phyloP scores from a whole-genome alignment of 2,888 invertebrate genomes.

The Yponomeuta sedellus region DNA sequence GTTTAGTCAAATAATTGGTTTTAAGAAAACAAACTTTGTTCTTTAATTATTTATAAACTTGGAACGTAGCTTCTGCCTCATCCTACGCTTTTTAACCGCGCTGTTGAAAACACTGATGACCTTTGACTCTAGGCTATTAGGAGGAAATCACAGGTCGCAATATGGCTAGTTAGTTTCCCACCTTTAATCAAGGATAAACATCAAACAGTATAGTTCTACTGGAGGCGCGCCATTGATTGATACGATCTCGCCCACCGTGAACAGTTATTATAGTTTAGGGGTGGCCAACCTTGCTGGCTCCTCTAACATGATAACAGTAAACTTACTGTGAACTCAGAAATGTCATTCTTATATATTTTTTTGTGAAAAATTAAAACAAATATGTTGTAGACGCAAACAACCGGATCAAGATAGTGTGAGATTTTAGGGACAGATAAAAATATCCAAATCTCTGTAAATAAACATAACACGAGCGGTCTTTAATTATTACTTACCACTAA shows the following conservation, averaged over 20 bases:
- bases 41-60: too few relatives aligned
- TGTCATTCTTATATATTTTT: too few relatives aligned
- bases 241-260: slow-evolving; percentile 18
- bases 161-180: slow-evolving; percentile 1
- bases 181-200: slow-evolving; percentile 16
- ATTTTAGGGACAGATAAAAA: too few relatives aligned
- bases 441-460: too few relatives aligned
- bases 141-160: neutral
- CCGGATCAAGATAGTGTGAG: too few relatives aligned
- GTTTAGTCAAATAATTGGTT: too few relatives aligned
- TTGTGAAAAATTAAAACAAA: too few relatives aligned
- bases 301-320: neutral
- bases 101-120: neutral
- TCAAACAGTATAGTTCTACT: slow-evolving; percentile 17
- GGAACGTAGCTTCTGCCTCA: neutral
- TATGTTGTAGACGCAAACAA: too few relatives aligned
- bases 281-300: neutral
- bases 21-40: too few relatives aligned
- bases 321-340: too few relatives aligned
- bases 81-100: neutral
- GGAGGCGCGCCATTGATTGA: slow-evolving; percentile 24
- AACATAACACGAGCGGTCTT: too few relatives aligned
- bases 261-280: slow-evolving; percentile 1
- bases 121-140: neutral
- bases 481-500: too few relatives aligned